Base-by-base conservation (phyloP, 2,888 invertebrate genomes). In the Oxystoma pomonae region DNA sequence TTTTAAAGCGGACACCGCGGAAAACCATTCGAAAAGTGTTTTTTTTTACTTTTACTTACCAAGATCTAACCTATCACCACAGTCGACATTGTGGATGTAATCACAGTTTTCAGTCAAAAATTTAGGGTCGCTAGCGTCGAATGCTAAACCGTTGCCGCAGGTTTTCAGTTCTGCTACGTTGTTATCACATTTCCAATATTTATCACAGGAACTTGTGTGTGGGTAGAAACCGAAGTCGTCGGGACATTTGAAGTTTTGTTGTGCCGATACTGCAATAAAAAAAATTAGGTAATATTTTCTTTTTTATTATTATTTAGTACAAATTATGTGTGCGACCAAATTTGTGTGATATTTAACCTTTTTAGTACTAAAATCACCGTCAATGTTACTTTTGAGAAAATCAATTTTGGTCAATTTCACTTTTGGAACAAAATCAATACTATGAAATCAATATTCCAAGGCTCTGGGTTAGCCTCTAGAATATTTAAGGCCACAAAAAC, bases 201-300 rank as follows among this genome's bases (percentile, higher is more conserved):
- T 95, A 84, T 96, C 96, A 80, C 96, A 96, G 58, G 93, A 93
- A 66, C 84, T 78, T 77, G 90, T 89, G 81, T 96, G 95, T 63
- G 95, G 94, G 83, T 94, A 96, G 85, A 95, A 96, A 35, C 95
- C 96, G 78, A 92, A 94, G 80, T 94, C 94, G 77, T 95, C 94
- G 35, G 95, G 95, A 77, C 96, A 96, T 84, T 94, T 93, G 86
- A 95, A 96, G 76, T 83, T 86, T 71, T 92, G 92, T 81, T 93
- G 93, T 72, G 86, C 90, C 76, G 84, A 83, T 75, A 85, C 88
- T 91, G 84, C 50, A 82, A 83, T 74, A 69, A 75, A 72, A 69
- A 72, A 66, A 58, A 51, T 58, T 58, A 35, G 59, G 22, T 16
- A 58, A 61, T 58, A 18, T 52, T n/a, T 60, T 49, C 50, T 16